These are phyloP conservation scores for Protonibea diacanthus DNA, from an alignment of 2,797 vertebrate species.

Conservation along the genomic window DNA sequence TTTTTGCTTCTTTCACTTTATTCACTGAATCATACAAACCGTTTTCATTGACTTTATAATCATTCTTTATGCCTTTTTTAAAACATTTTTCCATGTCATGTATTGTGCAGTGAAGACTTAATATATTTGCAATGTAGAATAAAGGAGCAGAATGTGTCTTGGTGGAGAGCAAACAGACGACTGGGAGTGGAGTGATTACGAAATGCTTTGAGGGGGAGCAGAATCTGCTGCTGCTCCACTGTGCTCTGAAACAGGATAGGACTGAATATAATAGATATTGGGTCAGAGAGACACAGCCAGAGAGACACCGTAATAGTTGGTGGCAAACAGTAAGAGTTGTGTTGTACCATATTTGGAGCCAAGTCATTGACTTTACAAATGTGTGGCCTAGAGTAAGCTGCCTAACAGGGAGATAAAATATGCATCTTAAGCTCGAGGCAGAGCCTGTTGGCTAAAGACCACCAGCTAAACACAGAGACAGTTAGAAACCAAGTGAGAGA, in stretches of 20 bases:
- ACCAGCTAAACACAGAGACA: neutral
- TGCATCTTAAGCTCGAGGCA: constrained; percentile 7
- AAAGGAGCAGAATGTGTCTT: neutral
- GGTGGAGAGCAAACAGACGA: neutral
- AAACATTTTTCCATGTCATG: neutral
- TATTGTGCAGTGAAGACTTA: neutral
- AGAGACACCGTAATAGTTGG: neutral
- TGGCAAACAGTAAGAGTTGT: neutral
- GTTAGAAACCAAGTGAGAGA: neutral
- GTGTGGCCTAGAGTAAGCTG: constrained; percentile 6
- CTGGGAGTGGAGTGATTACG: constrained; percentile 19
- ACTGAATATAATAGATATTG: neutral
- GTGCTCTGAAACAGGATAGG: neutral
- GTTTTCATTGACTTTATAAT: neutral
- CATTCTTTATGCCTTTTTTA: neutral
- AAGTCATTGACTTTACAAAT: constrained; percentile 18
- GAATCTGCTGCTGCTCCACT: constrained; percentile 18
- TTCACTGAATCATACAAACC: neutral
- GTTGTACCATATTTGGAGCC: neutral
- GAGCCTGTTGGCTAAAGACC: neutral
- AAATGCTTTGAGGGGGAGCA: constrained; percentile 14
- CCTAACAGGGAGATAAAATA: neutral
- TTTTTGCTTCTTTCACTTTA: constrained; percentile 1
- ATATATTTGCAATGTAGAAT: neutral
- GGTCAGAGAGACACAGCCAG: neutral